Conservation (phyloP, 2,113 vertebrate genomes). For the Ardeotis arabs region DNA sequence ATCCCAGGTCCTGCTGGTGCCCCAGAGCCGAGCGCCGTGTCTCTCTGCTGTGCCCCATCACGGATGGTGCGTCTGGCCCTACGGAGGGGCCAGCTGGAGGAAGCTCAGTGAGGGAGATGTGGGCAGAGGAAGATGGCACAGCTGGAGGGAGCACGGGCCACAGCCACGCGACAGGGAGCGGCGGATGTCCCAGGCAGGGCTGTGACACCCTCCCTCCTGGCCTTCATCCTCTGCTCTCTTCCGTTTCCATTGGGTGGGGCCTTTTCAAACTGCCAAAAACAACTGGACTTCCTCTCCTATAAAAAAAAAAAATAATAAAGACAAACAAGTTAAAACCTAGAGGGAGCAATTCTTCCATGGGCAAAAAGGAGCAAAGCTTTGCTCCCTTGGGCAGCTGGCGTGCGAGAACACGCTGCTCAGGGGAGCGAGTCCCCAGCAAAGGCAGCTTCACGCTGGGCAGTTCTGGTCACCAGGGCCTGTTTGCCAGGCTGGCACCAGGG, state of each 20-base stretch:
- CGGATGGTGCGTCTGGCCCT: background rate
- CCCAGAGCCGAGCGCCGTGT: accelerated
- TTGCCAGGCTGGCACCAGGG: background rate
- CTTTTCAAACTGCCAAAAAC: background rate
- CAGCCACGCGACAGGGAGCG: background rate
- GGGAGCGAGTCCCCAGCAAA: background rate
- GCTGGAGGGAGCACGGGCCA: background rate
- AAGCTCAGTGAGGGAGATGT: background rate
- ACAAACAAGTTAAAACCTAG: background rate
- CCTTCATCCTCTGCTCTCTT: background rate
- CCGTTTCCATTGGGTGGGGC: background rate
- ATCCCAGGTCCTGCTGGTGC: background rate
- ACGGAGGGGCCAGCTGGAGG: background rate
- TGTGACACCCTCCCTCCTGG: background rate
- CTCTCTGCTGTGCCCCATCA: background rate
- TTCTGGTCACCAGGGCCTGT: background rate
- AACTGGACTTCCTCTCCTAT: background rate
- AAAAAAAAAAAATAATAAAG: background rate
- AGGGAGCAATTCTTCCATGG: background rate
- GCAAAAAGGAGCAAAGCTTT: background rate
- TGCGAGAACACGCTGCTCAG: accelerated
- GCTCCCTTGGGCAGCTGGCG: background rate
- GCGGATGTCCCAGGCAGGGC: background rate
- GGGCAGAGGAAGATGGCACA: background rate
- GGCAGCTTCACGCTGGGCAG: background rate